Conservation (phyloP, 2,113 vertebrate genomes). For the Toxostoma redivivum region DNA sequence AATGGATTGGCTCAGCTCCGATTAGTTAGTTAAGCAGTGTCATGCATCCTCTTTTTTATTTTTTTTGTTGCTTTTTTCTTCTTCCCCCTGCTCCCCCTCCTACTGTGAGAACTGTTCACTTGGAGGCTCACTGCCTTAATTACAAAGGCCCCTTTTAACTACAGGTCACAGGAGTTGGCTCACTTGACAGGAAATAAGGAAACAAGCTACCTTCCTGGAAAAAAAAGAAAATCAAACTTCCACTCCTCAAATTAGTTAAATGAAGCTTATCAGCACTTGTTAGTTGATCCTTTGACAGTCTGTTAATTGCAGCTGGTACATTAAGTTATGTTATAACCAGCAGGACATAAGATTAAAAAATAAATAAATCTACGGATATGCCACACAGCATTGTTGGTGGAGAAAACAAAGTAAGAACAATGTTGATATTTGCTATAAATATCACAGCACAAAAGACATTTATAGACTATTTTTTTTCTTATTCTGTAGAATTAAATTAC, state of each 20-base stretch:
- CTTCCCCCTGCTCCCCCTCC: not conserved
- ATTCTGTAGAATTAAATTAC: not conserved
- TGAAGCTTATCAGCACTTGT: constrained; percentile 80
- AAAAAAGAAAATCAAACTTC: constrained; percentile 70
- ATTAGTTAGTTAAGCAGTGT: constrained; percentile 70
- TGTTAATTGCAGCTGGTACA: constrained; percentile 83
- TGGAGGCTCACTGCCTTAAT: constrained; percentile 77
- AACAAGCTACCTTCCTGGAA: constrained; percentile 79
- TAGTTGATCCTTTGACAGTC: constrained; percentile 85
- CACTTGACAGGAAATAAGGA: constrained; percentile 82
- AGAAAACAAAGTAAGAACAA: not conserved
- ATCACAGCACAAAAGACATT: not conserved
- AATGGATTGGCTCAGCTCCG: constrained; percentile 62
- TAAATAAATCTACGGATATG: not conserved
- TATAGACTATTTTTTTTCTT: not conserved
- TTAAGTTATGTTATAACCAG: constrained; percentile 77
- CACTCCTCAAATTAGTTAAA: constrained; percentile 82
- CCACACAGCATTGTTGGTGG: not conserved
- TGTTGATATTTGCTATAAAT: constrained; percentile 11
- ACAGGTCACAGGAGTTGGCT: constrained; percentile 80
- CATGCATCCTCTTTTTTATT: constrained; percentile 30
- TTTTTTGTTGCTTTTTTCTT: not conserved
- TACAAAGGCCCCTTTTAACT: constrained; percentile 82
- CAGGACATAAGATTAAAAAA: constrained; percentile 55
- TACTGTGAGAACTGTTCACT: constrained; percentile 80